These are phyloP conservation scores for Fregetta grallaria DNA, from an alignment of 2,113 vertebrate genomes.

Conservation along the genomic window DNA sequence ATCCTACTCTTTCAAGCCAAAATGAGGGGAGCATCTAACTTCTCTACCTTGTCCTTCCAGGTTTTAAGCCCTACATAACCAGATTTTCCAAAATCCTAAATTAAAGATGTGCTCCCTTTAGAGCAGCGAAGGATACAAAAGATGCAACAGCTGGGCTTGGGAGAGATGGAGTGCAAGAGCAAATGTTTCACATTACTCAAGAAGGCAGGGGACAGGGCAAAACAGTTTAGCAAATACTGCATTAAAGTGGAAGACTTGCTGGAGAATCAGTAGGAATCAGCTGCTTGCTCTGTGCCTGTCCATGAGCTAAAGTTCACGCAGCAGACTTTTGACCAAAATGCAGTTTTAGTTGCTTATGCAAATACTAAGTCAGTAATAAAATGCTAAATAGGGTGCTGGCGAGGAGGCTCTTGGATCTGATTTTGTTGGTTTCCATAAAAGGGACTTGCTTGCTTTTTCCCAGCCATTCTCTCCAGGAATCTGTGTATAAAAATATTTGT, in stretches of 20 bases:
- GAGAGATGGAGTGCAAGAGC: background rate
- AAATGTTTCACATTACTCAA: background rate
- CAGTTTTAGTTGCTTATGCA: background rate
- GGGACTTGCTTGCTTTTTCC: background rate
- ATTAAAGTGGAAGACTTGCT: background rate
- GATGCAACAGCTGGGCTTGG: background rate
- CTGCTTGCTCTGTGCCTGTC: background rate
- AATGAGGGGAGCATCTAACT: background rate
- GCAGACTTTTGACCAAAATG: background rate
- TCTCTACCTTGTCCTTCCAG: background rate
- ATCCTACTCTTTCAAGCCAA: background rate
- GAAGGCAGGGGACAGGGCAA: background rate
- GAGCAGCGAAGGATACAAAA: background rate
- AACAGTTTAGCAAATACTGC: background rate
- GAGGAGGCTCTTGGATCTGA: background rate
- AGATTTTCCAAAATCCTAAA: background rate
- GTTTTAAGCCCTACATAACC: background rate
- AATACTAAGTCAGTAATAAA: background rate
- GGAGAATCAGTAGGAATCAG: background rate
- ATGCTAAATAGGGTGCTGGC: background rate
- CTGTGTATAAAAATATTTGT: conserved; percentile 18
- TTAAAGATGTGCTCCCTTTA: background rate
- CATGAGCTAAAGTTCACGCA: background rate
- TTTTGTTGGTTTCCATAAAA: conserved; percentile 14
- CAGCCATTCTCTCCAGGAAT: conserved; percentile 33